Evolutionary conservation across 1,140 invertebrate genomes (phyloP), one percentile per base, ranked within the genome.

Genomic region (Galleria mellonella): DNA sequence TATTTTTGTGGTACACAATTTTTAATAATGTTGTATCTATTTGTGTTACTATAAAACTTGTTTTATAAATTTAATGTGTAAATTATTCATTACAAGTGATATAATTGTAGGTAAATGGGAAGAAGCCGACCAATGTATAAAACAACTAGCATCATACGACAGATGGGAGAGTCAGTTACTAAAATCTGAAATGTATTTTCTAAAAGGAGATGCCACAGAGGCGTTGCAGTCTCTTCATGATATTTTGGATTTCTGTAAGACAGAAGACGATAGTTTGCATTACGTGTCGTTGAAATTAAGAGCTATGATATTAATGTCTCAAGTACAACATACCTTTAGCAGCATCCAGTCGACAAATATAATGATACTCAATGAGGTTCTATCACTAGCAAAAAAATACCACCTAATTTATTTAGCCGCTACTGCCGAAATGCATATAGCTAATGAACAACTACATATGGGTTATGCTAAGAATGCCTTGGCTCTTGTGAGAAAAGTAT

Each of bases 351-450:
- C 58, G 42, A 88, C 87, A 53, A 87, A 89, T 51, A 82, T 92
- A 0, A 87, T 88, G 40, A 70, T 92, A 11, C 72, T 96, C 9
- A 91, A 93, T 46, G 89, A 90, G 43, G 93, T 93, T 32, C 79
- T 95, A 9, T 89, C 92, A 14, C 82, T 93, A 35, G 91, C 93
- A 8, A 88, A 89, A 29, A 88, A 89, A 10, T 91, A 94, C 59
- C 90, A 94, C 78, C 85, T 96, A 53, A 90, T 93, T 43, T 94
- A 94, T 62, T 89, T 94, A 43, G 88, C 90, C 37, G 91, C 93
- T 0, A 65, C 94, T 12, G 89, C 93, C n/a, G 91, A 93, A 59
- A 89, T 96, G 82, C 89, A 95, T 58, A 88, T 96, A 32, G 94
- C 94, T 0, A 92, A 94, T 64, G 84, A 90, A 0, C 79, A 96